Conservation (phyloP, 2,888 invertebrate genomes). For the Sesia bembeciformis region DNA sequence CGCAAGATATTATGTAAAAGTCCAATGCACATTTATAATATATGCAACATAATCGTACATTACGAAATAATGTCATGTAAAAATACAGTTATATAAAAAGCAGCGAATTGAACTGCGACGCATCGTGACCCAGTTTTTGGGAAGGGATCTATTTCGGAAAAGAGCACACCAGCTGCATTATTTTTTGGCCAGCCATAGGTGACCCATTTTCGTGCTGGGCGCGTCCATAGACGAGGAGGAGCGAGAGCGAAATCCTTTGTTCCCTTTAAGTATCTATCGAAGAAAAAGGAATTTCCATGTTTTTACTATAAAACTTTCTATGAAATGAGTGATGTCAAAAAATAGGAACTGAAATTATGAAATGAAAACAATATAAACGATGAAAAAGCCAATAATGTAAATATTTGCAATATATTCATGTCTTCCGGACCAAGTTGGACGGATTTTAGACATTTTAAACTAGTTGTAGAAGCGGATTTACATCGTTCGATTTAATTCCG, state of each 20-base stretch:
- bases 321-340: not conserved
- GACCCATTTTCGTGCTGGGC: conserved; percentile 34
- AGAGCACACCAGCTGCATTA: conserved; percentile 60
- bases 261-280: not conserved
- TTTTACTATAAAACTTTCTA: too few relatives aligned
- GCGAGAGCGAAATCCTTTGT: not conserved
- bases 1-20: not conserved
- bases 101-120: conserved; percentile 21
- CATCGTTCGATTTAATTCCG: too few relatives aligned
- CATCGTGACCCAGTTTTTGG: conserved; percentile 58
- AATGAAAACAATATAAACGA: not conserved
- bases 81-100: not conserved
- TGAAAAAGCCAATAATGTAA: not conserved
- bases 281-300: too few relatives aligned
- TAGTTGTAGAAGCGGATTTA: not conserved
- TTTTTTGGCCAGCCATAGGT: conserved; percentile 49
- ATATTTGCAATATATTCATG: not conserved
- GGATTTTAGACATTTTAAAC: not conserved
- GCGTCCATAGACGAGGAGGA: not conserved
- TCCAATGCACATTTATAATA: not conserved
- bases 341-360: not conserved
- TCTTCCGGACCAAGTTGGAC: not conserved
- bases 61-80: not conserved
- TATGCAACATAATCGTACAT: not conserved
- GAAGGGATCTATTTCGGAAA: conserved; percentile 57